A percentile compares a stretch with the other conserved stretches of the same genome.
phyloP scores from a whole-genome alignment of 2,797 vertebrate species.

The Poeciliopsis presidionis region DNA sequence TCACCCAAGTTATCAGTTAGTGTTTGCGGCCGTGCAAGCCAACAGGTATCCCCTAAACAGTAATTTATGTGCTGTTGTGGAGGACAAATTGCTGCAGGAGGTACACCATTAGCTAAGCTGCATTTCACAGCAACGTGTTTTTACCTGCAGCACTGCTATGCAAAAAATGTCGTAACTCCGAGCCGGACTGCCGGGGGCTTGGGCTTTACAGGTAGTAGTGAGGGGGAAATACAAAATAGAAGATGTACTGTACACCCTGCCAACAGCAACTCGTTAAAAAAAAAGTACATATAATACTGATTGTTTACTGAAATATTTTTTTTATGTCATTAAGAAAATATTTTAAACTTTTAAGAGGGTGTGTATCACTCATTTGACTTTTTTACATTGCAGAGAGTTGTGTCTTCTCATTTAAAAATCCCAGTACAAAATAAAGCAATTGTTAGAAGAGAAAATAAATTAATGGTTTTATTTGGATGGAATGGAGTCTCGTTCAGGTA shows the following conservation, averaged over 20 bases:
- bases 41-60: constrained; percentile 56
- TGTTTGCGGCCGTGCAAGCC: constrained; percentile 3
- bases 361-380: neutral
- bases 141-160: constrained; percentile 81
- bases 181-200: constrained; percentile 46
- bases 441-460: neutral
- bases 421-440: neutral
- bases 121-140: constrained; percentile 72
- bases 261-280: neutral
- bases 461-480: neutral
- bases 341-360: neutral
- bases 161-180: constrained; percentile 75
- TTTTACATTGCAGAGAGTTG: neutral
- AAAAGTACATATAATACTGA: neutral
- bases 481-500: neutral
- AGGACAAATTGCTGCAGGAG: constrained; percentile 79
- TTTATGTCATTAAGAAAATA: neutral
- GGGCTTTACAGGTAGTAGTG: constrained; percentile 19
- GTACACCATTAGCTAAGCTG: constrained; percentile 70
- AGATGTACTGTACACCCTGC: constrained; percentile 1
- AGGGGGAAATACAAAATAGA: neutral
- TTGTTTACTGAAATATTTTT: neutral
- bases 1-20: constrained; percentile 39
- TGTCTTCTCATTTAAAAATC: neutral
- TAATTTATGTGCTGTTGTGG: constrained; percentile 72